Percentiles rank a stretch among this genome's conserved stretches.
phyloP scores from a whole-genome alignment of 2,888 invertebrate genomes.

The Chloroclystis v-ata region DNA sequence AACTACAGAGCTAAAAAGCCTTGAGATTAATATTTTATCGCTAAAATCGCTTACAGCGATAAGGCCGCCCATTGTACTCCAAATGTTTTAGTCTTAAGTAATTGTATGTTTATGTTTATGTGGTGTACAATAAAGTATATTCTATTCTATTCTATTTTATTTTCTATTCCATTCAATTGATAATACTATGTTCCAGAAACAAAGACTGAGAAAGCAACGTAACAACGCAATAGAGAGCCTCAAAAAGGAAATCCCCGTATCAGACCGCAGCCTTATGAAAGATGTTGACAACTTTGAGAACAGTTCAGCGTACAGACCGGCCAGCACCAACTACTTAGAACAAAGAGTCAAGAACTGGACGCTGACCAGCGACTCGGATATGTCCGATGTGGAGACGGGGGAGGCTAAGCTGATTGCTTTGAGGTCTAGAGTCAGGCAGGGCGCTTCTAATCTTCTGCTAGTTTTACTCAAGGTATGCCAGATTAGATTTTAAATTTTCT shows the following conservation, averaged over 20 bases:
- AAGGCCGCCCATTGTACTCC: too few relatives aligned
- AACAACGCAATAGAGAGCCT: slow-evolving; percentile 68
- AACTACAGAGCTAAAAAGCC: too few relatives aligned
- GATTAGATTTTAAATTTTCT: too few relatives aligned
- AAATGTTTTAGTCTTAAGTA: too few relatives aligned
- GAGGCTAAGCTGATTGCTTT: slow-evolving; percentile 69
- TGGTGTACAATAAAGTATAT: too few relatives aligned
- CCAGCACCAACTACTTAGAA: slow-evolving; percentile 56
- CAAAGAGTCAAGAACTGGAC: slow-evolving; percentile 54
- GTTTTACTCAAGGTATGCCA: slow-evolving; percentile 77
- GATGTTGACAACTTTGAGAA: slow-evolving; percentile 65
- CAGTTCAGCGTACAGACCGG: slow-evolving; percentile 60
- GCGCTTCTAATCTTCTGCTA: slow-evolving; percentile 80
- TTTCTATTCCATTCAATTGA: neutral
- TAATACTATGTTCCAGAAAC: slow-evolving; percentile 48
- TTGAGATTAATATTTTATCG: too few relatives aligned
- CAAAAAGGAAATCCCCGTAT: slow-evolving; percentile 69
- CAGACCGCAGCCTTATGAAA: slow-evolving; percentile 62
- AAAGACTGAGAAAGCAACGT: slow-evolving; percentile 67
- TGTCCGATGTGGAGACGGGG: slow-evolving; percentile 80
- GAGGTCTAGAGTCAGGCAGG: slow-evolving; percentile 81
- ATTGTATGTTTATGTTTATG: too few relatives aligned
- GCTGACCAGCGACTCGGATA: slow-evolving; percentile 82
- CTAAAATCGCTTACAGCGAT: too few relatives aligned
- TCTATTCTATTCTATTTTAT: too few relatives aligned